A percentile compares a stretch with the other conserved stretches of the same genome.
phyloP scores from a whole-genome alignment of 1,140 invertebrate species.

The Danaus melanippus region DNA sequence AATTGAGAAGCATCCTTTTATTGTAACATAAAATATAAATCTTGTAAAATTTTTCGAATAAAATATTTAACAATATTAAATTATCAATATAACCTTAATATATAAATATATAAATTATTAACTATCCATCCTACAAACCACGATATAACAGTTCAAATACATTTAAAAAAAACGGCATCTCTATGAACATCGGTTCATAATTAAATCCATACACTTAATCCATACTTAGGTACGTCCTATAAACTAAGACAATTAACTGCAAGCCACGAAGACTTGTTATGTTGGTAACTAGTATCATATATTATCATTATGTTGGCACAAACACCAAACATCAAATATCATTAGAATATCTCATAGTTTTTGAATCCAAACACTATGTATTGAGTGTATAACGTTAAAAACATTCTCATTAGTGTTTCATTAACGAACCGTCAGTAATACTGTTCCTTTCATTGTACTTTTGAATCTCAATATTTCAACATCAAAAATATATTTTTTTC shows the following conservation, averaged over 20 bases:
- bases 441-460: constrained; percentile 8
- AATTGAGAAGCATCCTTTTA: constrained; percentile 55
- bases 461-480: constrained; percentile 8
- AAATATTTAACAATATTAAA: constrained; percentile 57
- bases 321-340: constrained; percentile 29
- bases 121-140: too few relatives aligned
- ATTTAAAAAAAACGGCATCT: constrained; percentile 58
- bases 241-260: constrained; percentile 9
- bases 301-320: constrained; percentile 41
- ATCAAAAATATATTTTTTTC: constrained; percentile 2
- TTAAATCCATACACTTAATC: constrained; percentile 12
- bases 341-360: constrained; percentile 9
- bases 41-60: constrained; percentile 62
- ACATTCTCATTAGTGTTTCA: constrained; percentile 9
- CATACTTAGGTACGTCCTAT: constrained; percentile 4
- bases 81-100: constrained; percentile 14
- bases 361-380: constrained; percentile 5
- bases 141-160: constrained; percentile 13
- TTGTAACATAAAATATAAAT: constrained; percentile 69
- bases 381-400: constrained; percentile 26
- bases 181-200: constrained; percentile 13
- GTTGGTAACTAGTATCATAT: constrained; percentile 16
- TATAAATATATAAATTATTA: constrained; percentile 12
- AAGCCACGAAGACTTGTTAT: background rate
- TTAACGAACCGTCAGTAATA: constrained; percentile 4